Evolutionary conservation across 30 jellyfish, hydroid and myxozoan species (phyloP), one percentile per base, ranked within the genome.

Genomic region (Cassiopea xamachana): DNA sequence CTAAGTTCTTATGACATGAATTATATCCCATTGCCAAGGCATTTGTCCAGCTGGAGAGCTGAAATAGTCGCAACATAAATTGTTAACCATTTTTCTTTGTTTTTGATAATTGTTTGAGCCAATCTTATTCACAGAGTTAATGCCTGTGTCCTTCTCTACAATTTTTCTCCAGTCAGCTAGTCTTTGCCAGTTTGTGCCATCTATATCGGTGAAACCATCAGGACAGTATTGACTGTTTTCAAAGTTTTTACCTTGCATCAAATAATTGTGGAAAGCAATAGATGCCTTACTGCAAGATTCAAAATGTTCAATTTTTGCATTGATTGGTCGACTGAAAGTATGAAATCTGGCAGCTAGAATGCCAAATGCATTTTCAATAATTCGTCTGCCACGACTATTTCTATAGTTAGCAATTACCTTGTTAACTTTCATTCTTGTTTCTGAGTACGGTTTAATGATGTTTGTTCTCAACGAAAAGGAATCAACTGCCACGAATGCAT

Each of bases 131-230:
- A 81, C 59, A 7, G 51, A 13, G 19, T 8, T 5, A 12, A 81
- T 17, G 69, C 89, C 89, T 19, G 60, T 51, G 80, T 58, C 84
- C 12, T n/a, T 59, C 44, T 67, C 73, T 8, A 49, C 80, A 7
- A 58, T 18, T 16, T 59, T 17, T 81, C 89, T 81, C 89, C 89
- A 81, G 39, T 81, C 84, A 59, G 84, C 89, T 19, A 49, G 43
- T 44, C 72, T 77, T 50, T 16, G 48, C 60, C 51, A 14, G 10
- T 18, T 13, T 73, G 81, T 73, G 81, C 81, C 55, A 50, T 73
- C 55, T 1, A 73, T 73, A 73, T 73, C 81, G 39, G 81, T 50
- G 51, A 73, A 73, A 27, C 81, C 55, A 14, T 73, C 49, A 73
- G 81, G 81, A 50, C 81, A 73, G 39, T 73, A 39, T 27, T 73